Base-by-base conservation (phyloP, 1,140 invertebrate species). In the Spodoptera frugiperda region DNA sequence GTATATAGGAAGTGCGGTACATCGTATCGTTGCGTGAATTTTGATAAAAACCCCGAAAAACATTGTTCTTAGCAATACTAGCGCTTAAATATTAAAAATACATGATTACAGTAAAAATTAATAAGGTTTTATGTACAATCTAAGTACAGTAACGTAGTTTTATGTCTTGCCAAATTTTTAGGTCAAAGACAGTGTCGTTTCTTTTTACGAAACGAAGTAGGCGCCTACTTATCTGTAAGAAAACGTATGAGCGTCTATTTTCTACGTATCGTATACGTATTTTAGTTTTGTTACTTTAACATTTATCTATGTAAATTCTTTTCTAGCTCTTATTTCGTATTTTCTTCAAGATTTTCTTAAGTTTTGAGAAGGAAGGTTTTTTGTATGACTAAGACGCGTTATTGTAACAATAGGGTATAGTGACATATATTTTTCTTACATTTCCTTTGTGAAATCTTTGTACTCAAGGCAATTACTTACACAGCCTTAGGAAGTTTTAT, bases 141-240 rank as follows among this genome's bases (percentile, higher is more conserved):
- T 59, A 49, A 15, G 12, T 21, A 3, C 3, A 11, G 25, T 19
- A 9, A 61, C 15, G 33, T 73, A 17, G 44, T n/a, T 73, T 8
- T 61, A 59, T 11, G 48, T n/a, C 19, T 61, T 44, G 30, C 33
- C 57, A 5, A 73, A 44, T 59, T 73, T 73, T 61, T 73, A 54
- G 71, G 54, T 73, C 71, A 73, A 30, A 15, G 44, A 25, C 53
- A 33, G 1, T n/a, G 0, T 25, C 11, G 39, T 48, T 59, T 72
- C 15, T 55, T 9, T 44, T 3, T 48, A 68, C 30, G 8, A 68
- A 49, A 17, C 12, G 14, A 51, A 39, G 33, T 39, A 39, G 33
- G 9, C 5, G 1, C 44, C 15, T 17, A 9, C 59, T 63, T 44
- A 17, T 2, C 49, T 53, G 17, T 9, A 5, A 53, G 17, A 53